Evolutionary conservation across 2,113 vertebrate species (phyloP).

Genomic region (Amazona vittata): DNA sequence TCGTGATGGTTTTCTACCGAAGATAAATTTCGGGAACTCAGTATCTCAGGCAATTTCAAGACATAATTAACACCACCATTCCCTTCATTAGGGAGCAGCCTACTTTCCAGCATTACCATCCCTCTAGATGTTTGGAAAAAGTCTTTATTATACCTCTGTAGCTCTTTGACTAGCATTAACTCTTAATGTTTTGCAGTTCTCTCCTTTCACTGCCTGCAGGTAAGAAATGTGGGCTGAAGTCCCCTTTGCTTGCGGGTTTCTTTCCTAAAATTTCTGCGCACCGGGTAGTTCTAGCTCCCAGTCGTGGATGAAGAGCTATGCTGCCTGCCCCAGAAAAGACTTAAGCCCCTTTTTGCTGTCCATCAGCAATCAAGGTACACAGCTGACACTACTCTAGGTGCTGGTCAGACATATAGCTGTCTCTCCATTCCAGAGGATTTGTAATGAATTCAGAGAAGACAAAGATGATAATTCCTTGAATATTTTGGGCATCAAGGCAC

Average conservation of each 20-base stretch:
- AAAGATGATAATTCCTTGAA: neutral
- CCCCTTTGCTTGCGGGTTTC: rapidly evolving
- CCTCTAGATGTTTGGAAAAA: neutral
- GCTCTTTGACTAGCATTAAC: neutral
- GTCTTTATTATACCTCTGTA: neutral
- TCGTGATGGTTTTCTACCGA: slow-evolving; percentile 43
- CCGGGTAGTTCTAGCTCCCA: neutral
- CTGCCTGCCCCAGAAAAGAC: neutral
- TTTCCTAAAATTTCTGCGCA: neutral
- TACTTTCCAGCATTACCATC: slow-evolving; percentile 25
- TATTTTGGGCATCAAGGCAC: neutral
- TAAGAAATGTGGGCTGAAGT: rapidly evolving
- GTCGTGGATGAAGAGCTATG: neutral
- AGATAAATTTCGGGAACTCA: slow-evolving; percentile 50
- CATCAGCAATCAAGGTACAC: neutral
- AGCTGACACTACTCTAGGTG: neutral
- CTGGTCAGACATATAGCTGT: neutral
- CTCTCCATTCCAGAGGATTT: neutral
- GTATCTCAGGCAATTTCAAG: slow-evolving; percentile 36
- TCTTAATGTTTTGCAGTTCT: neutral
- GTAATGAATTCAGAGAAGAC: neutral
- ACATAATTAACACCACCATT: slow-evolving; percentile 43
- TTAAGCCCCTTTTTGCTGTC: neutral
- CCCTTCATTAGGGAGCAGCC: slow-evolving; percentile 42
- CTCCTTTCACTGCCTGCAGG: neutral